These are phyloP conservation scores for Rambutsinella grinnellia DNA, from an alignment of 2,888 invertebrate species.

Conservation along the genomic window DNA sequence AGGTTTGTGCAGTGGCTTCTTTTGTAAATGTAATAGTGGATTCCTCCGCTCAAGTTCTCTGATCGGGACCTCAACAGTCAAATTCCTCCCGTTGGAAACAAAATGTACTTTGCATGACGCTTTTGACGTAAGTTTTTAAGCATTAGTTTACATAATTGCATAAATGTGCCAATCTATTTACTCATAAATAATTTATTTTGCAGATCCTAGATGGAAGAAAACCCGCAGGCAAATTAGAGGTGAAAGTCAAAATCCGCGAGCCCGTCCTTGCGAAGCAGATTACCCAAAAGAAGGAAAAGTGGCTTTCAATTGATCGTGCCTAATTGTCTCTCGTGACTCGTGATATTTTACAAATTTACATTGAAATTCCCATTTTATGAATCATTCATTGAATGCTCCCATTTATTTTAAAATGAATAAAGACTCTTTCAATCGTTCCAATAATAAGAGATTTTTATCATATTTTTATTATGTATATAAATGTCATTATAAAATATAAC, in stretches of 20 bases:
- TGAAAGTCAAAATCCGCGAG: slow-evolving; percentile 87
- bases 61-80: slow-evolving; percentile 85
- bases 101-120: slow-evolving; percentile 91
- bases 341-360: no score
- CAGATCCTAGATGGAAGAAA: slow-evolving; percentile 92
- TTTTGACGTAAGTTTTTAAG: slow-evolving; percentile 82
- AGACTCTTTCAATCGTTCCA: background rate
- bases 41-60: slow-evolving; percentile 91
- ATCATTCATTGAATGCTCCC: no score
- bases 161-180: background rate
- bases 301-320: slow-evolving; percentile 82
- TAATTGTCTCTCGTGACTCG: slow-evolving; percentile 33
- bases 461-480: slow-evolving; percentile 45
- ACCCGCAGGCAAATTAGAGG: slow-evolving; percentile 87
- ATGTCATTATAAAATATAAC: slow-evolving; percentile 55
- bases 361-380: no score
- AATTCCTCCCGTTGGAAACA: slow-evolving; percentile 90
- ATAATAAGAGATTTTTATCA: background rate
- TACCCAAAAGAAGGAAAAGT: slow-evolving; percentile 89
- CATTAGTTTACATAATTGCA: slow-evolving; percentile 22
- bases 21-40: slow-evolving; percentile 84
- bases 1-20: slow-evolving; percentile 63
- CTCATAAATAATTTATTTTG: background rate
- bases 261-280: slow-evolving; percentile 91
- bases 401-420: no score